Percentiles rank a stretch among this genome's conserved stretches.
phyloP scores from a whole-genome alignment of 2,797 vertebrate species.

The Oreortyx pictus region DNA sequence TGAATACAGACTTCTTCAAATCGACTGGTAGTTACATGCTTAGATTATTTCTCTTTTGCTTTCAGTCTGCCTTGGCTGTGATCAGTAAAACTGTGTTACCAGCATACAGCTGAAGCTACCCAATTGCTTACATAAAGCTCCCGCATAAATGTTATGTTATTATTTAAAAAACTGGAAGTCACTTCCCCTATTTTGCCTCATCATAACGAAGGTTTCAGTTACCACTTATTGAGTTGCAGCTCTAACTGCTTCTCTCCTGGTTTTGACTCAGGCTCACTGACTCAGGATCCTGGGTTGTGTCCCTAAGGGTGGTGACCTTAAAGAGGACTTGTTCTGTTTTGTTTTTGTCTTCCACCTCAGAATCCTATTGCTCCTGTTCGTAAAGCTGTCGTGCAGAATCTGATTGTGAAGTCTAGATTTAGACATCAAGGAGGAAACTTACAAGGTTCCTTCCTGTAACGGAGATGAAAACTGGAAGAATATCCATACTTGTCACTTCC shows the following conservation, averaged over 20 bases:
- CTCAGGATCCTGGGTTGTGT: background rate
- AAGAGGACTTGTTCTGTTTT: background rate
- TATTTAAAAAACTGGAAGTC: background rate
- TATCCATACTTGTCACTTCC: background rate
- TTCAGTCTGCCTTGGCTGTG: background rate
- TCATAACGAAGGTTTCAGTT: background rate
- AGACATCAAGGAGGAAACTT: background rate
- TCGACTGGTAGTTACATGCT: accelerated
- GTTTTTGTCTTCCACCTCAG: background rate
- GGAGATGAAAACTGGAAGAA: background rate
- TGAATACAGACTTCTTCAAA: background rate
- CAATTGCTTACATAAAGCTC: background rate
- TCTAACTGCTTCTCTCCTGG: background rate
- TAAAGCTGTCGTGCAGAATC: background rate
- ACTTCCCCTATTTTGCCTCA: background rate
- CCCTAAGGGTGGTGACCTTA: background rate
- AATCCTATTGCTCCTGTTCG: background rate
- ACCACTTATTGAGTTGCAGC: background rate
- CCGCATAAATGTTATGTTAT: background rate
- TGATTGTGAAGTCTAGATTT: background rate
- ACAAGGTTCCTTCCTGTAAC: background rate
- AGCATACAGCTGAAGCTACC: background rate
- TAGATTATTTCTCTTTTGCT: background rate
- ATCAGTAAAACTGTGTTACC: background rate
- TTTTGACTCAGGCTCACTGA: background rate